A percentile compares a stretch with the other conserved stretches of the same genome.
Conservation (phyloP, 2,888 invertebrate species). For the Tridacna crocea region DNA sequence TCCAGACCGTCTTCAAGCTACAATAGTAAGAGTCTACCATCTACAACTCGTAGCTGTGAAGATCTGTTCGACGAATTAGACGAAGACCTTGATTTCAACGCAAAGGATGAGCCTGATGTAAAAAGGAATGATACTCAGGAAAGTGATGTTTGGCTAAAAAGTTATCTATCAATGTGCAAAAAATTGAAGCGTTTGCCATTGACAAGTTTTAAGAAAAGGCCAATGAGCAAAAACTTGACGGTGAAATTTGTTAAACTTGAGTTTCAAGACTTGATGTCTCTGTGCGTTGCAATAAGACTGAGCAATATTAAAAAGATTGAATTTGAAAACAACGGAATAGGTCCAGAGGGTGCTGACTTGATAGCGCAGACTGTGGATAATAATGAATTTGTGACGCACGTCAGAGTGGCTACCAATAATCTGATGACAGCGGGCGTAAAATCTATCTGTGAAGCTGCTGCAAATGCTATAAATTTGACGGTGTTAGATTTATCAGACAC, state of each 20-base stretch:
- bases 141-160: background rate
- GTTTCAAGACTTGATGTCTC: constrained; percentile 43
- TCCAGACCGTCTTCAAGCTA: background rate
- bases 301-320: constrained; percentile 40
- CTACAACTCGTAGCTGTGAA: background rate
- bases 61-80: background rate
- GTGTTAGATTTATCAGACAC: constrained; percentile 70
- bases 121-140: too few relatives aligned
- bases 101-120: background rate
- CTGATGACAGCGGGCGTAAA: constrained; percentile 63
- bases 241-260: constrained; percentile 38
- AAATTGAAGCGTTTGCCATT: constrained; percentile 42
- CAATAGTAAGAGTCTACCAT: background rate
- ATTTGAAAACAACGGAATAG: constrained; percentile 56
- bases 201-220: constrained; percentile 35
- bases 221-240: constrained; percentile 32
- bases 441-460: constrained; percentile 62
- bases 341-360: constrained; percentile 25
- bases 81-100: background rate
- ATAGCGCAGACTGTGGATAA: constrained; percentile 47
- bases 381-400: constrained; percentile 46
- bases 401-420: constrained; percentile 63
- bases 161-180: constrained; percentile 48
- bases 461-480: constrained; percentile 53
- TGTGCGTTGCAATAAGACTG: constrained; percentile 45